Percentiles rank a stretch among this genome's conserved stretches.
Evolutionary conservation across 2,113 vertebrate genomes (phyloP).

Genomic region (Ceyx melanurus): DNA sequence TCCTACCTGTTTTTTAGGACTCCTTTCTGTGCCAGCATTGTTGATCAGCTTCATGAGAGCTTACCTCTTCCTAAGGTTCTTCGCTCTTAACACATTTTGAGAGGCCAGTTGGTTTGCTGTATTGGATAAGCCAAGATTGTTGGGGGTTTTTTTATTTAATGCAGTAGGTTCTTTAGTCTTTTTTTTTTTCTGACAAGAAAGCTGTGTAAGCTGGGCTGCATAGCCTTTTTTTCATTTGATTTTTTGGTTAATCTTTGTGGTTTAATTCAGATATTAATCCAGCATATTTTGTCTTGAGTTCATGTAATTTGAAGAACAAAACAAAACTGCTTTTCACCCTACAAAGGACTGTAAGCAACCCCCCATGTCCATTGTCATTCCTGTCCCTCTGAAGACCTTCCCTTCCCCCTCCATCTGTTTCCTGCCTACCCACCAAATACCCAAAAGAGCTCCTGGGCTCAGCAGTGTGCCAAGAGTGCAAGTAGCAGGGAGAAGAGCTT

Average conservation of each 20-base stretch:
- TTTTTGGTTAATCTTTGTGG: not conserved
- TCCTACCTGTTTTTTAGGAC: not conserved
- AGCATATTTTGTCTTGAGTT: not conserved
- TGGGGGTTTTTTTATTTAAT: not conserved
- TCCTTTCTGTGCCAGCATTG: not conserved
- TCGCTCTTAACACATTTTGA: not conserved
- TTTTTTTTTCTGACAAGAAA: not conserved
- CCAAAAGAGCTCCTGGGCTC: conserved; percentile 17
- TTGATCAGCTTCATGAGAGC: not conserved
- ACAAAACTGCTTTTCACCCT: not conserved
- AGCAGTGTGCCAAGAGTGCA: conserved; percentile 7
- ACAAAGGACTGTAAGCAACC: not conserved
- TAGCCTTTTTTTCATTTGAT: not conserved
- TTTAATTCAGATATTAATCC: not conserved
- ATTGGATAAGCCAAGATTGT: not conserved
- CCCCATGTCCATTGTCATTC: not conserved
- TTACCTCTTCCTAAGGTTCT: not conserved
- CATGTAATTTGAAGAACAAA: fast-evolving
- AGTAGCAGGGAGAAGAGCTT: conserved; percentile 30
- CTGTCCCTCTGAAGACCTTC: not conserved
- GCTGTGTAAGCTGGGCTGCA: not conserved
- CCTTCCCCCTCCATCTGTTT: not conserved
- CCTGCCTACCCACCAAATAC: not conserved
- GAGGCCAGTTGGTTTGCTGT: not conserved
- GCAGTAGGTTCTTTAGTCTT: not conserved